phyloP scores from a whole-genome alignment of 2,113 vertebrate species.

The Hippocampus barbouri region DNA sequence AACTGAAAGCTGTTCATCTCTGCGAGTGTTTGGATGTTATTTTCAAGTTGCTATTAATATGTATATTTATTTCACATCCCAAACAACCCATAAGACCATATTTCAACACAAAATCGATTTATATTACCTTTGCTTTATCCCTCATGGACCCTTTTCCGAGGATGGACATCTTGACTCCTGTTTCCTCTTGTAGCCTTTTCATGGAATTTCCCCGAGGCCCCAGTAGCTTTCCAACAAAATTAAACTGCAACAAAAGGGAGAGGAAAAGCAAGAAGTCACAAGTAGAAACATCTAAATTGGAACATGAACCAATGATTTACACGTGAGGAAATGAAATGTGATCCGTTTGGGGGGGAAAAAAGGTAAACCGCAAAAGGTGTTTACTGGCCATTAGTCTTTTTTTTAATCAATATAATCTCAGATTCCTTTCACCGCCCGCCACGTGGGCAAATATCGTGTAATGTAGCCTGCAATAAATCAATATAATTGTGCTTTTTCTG shows the following conservation, averaged over 20 bases:
- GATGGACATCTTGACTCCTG: conserved; percentile 99
- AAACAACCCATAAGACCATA: conserved; percentile 9
- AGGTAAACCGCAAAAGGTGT: conserved; percentile 32
- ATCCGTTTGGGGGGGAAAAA: conserved; percentile 31
- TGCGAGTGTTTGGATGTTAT: conserved; percentile 32
- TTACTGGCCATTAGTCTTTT: conserved; percentile 41
- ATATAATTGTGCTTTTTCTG: conserved; percentile 40
- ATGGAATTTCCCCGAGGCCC: conserved; percentile 98
- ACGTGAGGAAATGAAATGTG: conserved; percentile 25
- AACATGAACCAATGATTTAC: conserved; percentile 12
- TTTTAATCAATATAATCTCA: conserved; percentile 51
- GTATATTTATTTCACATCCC: conserved; percentile 14
- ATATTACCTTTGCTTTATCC: conserved; percentile 93
- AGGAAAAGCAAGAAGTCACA: conserved; percentile 34
- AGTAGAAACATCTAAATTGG: conserved; percentile 9
- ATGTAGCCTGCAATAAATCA: conserved; percentile 54
- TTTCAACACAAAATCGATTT: conserved; percentile 31
- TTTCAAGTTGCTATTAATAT: conserved; percentile 33
- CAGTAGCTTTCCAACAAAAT: conserved; percentile 98
- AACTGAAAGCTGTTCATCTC: conserved; percentile 41
- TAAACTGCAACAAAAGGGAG: conserved; percentile 81
- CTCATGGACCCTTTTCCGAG: conserved; percentile 98
- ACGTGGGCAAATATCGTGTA: conserved; percentile 35
- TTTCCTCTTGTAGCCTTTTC: conserved; percentile 98
- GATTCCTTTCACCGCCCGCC: conserved; percentile 47